Evolutionary conservation across 1,140 invertebrate species (phyloP), one percentile per base, ranked within the genome.

Genomic region (Cotesia glomerata): DNA sequence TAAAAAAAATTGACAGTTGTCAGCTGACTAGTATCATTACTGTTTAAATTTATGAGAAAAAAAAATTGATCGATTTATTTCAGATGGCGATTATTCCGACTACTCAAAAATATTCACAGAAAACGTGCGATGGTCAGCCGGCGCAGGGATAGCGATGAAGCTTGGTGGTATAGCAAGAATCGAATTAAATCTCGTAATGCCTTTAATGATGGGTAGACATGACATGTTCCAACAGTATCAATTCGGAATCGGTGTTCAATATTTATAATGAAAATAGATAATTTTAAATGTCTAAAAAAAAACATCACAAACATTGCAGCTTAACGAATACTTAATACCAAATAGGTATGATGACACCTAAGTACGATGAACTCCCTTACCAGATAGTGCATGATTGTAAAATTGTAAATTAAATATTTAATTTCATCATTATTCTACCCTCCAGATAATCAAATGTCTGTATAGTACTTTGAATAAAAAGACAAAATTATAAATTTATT

Each of bases 141-240:
- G 95, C 14, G 82, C 91, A 18, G 95, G 95, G 35, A 84, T 96
- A n/a, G 93, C 92, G 4, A 86, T 97, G 74, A 89, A 92, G 74
- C 80, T 97, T 11, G 94, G 92, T 4, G 89, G 93, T 59, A 88
- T 93, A 56, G 95, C 95, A 11, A 86, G 95, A 69, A 84, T 97
- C 14, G 96, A 97, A 88, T 88, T 97, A 7, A 97, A 97, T 70
- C 70, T 87, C 69, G 69, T 84, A 35, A 69, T 78, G 54, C 86
- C 86, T 34, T 54, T 86, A 11, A 73, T 78, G 26, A 83, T 81
- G 35, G 18, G 75, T 18, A 81, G 80, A 66, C 80, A 69, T 35
- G 86, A 87, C 58, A 71, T 86, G 67, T 69, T 84, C 16, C 79
- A 82, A 75, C 81, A 83, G 76, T 84, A 86, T 76, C 86, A 87